Conservation (phyloP, 2,113 vertebrate genomes). For the Salminus brasiliensis region DNA sequence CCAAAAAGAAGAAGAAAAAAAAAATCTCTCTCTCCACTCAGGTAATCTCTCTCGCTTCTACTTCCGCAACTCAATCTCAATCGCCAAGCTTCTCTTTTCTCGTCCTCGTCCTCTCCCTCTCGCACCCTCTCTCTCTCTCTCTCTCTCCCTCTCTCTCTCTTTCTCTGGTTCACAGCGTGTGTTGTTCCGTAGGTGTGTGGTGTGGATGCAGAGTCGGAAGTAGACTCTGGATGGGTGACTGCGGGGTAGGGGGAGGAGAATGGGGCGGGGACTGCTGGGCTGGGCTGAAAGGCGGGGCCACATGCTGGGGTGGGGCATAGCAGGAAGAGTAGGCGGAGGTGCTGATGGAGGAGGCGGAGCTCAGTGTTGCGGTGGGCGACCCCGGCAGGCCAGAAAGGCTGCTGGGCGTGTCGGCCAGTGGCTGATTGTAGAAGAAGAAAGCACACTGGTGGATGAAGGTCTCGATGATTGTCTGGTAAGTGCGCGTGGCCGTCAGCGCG, state of each 20-base stretch:
- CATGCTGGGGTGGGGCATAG: conserved; percentile 66
- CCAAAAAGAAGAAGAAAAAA: not conserved
- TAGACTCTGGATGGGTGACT: conserved; percentile 80
- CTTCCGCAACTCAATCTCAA: not conserved
- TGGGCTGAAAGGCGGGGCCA: conserved; percentile 71
- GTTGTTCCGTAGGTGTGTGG: conserved; percentile 82
- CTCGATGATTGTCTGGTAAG: conserved; percentile 97
- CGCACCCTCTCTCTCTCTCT: conserved; percentile 1
- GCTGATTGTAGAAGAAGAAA: conserved; percentile 92
- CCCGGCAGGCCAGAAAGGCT: conserved; percentile 23
- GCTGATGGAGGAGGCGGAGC: conserved; percentile 58
- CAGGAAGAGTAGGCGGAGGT: conserved; percentile 69
- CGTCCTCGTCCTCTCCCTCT: not conserved
- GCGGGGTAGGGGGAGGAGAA: conserved; percentile 83
- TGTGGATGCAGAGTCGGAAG: conserved; percentile 79
- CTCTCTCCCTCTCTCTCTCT: not conserved
- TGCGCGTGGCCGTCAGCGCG: conserved; percentile 89
- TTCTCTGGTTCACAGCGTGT: conserved; percentile 80
- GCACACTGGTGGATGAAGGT: conserved; percentile 93
- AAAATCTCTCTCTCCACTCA: conserved; percentile 28
- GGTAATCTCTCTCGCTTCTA: conserved; percentile 40
- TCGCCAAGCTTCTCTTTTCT: not conserved
- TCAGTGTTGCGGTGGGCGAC: conserved; percentile 55
- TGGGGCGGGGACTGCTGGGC: conserved; percentile 75
- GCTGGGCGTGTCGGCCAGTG: conserved; percentile 60